Percentiles rank a stretch among this genome's conserved stretches.
Conservation (phyloP, 2,797 vertebrate genomes). For the Enteromius treurensis region DNA sequence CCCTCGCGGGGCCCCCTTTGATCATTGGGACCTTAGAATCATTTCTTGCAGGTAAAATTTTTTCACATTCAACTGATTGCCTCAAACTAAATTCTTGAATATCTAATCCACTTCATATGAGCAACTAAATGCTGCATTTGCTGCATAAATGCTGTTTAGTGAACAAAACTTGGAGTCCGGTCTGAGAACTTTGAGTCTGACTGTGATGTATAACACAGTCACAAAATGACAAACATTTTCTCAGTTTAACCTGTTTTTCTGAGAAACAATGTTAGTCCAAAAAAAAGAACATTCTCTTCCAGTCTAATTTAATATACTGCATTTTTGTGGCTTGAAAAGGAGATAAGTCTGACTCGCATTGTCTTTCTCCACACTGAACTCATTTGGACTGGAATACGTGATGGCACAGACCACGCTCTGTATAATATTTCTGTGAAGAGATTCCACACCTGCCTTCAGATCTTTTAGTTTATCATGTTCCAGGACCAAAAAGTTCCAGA, state of each 20-base stretch:
- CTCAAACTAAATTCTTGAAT: neutral
- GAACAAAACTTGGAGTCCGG: neutral
- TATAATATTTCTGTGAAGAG: constrained; percentile 20
- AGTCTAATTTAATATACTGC: constrained; percentile 1
- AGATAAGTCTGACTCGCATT: constrained; percentile 15
- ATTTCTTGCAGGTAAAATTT: neutral
- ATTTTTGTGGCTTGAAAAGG: constrained; percentile 16
- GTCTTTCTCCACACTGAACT: constrained; percentile 26
- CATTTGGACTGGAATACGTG: constrained; percentile 31
- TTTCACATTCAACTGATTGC: neutral
- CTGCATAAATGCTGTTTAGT: neutral
- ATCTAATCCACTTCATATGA: neutral
- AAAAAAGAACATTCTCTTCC: neutral
- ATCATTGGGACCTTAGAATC: too few relatives aligned
- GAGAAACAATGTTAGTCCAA: neutral
- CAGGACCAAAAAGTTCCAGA: constrained; percentile 24
- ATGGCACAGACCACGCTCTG: constrained; percentile 16
- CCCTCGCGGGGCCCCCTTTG: too few relatives aligned
- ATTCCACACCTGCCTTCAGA: constrained; percentile 30
- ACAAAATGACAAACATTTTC: constrained; percentile 12
- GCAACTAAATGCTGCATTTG: neutral
- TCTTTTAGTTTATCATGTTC: constrained; percentile 44
- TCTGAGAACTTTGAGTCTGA: constrained; percentile 10
- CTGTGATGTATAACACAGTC: neutral
- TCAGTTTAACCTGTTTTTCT: neutral